These are phyloP conservation scores for Hylaeus volcanicus DNA, from an alignment of 1,140 invertebrate species.

Conservation along the genomic window DNA sequence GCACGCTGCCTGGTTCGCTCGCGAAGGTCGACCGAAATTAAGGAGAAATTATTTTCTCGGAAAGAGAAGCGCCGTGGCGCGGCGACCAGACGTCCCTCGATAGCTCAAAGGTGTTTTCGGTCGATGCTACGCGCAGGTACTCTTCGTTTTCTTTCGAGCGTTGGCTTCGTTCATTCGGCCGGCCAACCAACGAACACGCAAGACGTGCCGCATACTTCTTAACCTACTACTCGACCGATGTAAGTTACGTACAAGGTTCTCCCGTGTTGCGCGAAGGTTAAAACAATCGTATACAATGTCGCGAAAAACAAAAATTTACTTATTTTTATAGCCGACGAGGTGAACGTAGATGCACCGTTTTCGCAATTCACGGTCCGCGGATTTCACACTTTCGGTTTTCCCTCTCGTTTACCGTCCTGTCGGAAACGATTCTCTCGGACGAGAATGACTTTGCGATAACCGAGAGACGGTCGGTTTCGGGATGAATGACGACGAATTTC, in stretches of 20 bases:
- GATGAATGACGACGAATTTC: background rate
- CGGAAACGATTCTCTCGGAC: background rate
- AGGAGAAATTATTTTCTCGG: conserved; percentile 41
- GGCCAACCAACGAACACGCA: conserved; percentile 42
- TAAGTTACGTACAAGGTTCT: conserved; percentile 40
- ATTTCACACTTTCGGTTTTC: conserved; percentile 5
- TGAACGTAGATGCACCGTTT: background rate
- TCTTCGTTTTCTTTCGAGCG: background rate
- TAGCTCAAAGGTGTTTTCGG: conserved; percentile 38
- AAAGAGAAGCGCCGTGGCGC: conserved; percentile 10
- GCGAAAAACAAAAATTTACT: no score
- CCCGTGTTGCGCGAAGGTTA: conserved; percentile 62
- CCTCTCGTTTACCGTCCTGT: background rate
- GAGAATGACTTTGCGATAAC: background rate
- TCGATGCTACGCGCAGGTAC: conserved; percentile 10
- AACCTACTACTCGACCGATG: conserved; percentile 62
- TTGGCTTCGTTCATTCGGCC: conserved; percentile 2
- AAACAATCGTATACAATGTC: conserved; percentile 48
- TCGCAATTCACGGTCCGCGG: background rate
- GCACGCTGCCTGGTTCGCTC: background rate
- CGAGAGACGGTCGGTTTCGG: no score
- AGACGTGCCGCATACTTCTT: conserved; percentile 28
- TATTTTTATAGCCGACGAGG: no score
- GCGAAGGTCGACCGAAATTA: conserved; percentile 42
- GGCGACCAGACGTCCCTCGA: conserved; percentile 17